Conservation (phyloP, 1,140 invertebrate species). For the Aphidius ervi region DNA sequence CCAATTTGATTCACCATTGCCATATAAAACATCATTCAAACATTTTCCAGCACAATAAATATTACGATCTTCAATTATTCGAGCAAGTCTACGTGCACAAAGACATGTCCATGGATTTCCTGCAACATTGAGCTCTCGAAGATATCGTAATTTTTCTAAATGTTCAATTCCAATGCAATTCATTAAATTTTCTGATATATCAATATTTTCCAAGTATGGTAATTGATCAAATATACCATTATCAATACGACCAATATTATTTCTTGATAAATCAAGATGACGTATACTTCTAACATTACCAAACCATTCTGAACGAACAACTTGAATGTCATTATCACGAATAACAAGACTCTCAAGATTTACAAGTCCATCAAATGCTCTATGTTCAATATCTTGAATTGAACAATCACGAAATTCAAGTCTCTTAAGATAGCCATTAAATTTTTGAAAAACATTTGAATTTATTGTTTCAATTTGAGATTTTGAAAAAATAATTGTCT, state of each 20-base stretch:
- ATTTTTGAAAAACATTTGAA: constrained; percentile 23
- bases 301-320: constrained; percentile 22
- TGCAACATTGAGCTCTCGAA: constrained; percentile 23
- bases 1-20: neutral
- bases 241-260: constrained; percentile 31
- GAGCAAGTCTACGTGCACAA: constrained; percentile 27
- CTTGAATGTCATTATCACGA: constrained; percentile 28
- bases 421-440: constrained; percentile 30
- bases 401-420: constrained; percentile 34
- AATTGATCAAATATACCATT: constrained; percentile 33
- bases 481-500: constrained; percentile 27
- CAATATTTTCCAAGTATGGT: constrained; percentile 24
- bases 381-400: constrained; percentile 30
- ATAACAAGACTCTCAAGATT: constrained; percentile 30
- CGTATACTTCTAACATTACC: constrained; percentile 23
- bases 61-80: constrained; percentile 25
- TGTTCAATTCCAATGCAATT: constrained; percentile 37
- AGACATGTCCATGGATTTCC: constrained; percentile 39
- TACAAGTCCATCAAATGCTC: constrained; percentile 27
- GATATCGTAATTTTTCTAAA: constrained; percentile 24
- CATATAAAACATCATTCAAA: constrained; percentile 10
- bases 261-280: constrained; percentile 31
- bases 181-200: constrained; percentile 34
- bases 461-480: constrained; percentile 28
- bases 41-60: constrained; percentile 29